Percentiles rank a stretch among this genome's conserved stretches.
Evolutionary conservation across 1,140 invertebrate species (phyloP).

Genomic region (Bradysia coprophila): DNA sequence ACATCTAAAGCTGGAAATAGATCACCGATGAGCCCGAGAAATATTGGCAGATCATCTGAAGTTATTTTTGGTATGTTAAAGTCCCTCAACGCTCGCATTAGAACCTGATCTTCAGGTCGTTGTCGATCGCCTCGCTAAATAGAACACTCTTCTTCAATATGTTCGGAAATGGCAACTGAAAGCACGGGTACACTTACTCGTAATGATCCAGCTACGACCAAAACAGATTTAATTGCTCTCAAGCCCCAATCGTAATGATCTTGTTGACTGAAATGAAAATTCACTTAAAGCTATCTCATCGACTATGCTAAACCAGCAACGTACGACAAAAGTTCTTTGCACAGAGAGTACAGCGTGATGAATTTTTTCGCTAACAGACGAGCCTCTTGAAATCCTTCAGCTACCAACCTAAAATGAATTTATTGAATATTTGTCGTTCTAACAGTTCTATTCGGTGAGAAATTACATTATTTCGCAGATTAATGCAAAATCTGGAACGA

Average conservation of each 20-base stretch:
- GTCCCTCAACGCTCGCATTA: conserved; percentile 73
- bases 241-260: conserved; percentile 93
- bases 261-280: no score
- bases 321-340: conserved; percentile 72
- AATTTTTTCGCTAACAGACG: conserved; percentile 75
- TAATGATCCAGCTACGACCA: conserved; percentile 76
- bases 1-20: conserved; percentile 80
- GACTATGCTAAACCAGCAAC: no score
- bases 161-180: conserved; percentile 1
- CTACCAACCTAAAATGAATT: no score
- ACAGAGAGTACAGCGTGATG: conserved; percentile 76
- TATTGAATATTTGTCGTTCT: no score
- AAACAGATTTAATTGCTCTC: conserved; percentile 78
- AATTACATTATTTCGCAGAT: conserved; percentile 93
- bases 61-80: conserved; percentile 89
- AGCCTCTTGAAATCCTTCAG: conserved; percentile 81
- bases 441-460: no score
- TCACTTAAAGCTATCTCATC: no score
- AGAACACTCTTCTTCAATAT: conserved; percentile 11
- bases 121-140: conserved; percentile 39
- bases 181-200: conserved; percentile 24
- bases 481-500: conserved; percentile 81
- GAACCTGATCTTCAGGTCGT: conserved; percentile 55
- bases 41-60: conserved; percentile 72
- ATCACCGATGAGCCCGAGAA: conserved; percentile 82